Conservation (phyloP, 2,888 invertebrate species). For the Diloba caeruleocephala region DNA sequence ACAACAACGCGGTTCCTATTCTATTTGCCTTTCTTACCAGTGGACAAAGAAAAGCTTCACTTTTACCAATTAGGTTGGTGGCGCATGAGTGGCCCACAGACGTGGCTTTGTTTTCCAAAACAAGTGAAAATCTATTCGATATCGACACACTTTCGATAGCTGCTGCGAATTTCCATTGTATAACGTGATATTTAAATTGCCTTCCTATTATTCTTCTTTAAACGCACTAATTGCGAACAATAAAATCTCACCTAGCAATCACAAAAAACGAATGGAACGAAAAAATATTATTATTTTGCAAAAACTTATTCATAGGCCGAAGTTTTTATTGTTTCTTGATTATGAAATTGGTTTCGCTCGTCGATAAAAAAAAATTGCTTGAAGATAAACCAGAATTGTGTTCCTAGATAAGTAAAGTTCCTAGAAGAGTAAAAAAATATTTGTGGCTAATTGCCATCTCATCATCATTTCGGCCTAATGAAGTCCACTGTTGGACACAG, state of each 20-base stretch:
- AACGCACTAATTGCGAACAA: constrained; percentile 15
- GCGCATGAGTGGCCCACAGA: constrained; percentile 72
- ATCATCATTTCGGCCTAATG: no score
- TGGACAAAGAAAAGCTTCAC: constrained; percentile 79
- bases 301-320: constrained; percentile 9
- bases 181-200: constrained; percentile 20
- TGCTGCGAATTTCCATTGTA: constrained; percentile 53
- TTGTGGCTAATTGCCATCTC: neutral
- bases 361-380: constrained; percentile 10
- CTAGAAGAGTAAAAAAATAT: no score
- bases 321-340: constrained; percentile 2
- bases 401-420: no score
- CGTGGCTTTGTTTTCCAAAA: constrained; percentile 81
- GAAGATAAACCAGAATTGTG: constrained; percentile 1
- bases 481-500: no score
- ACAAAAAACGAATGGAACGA: constrained; percentile 16
- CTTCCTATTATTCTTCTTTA: constrained; percentile 28
- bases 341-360: constrained; percentile 8
- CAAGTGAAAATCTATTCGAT: constrained; percentile 79
- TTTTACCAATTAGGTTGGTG: constrained; percentile 85
- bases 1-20: constrained; percentile 66
- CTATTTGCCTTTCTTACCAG: constrained; percentile 80
- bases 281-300: constrained; percentile 6
- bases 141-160: constrained; percentile 75
- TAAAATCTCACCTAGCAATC: constrained; percentile 8